Evolutionary conservation across 1,140 invertebrate genomes (phyloP).

Genomic region (Arion vulgaris): DNA sequence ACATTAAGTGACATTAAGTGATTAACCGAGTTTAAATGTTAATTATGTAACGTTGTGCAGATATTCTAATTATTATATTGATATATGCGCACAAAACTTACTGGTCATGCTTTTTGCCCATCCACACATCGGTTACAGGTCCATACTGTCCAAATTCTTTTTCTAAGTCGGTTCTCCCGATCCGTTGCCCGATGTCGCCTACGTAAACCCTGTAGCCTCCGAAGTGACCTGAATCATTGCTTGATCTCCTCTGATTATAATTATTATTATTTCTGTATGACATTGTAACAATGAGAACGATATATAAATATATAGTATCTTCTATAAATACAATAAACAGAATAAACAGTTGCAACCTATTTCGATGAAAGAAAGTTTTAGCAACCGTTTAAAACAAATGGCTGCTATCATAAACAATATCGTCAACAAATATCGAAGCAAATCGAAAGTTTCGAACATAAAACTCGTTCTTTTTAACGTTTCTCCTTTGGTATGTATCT

Average conservation of each 20-base stretch:
- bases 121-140: constrained; percentile 35
- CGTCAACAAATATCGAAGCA: background rate
- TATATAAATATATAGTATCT: background rate
- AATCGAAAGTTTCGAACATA: background rate
- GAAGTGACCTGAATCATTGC: constrained; percentile 10
- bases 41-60: too few relatives aligned
- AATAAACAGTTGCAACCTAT: background rate
- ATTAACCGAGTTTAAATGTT: too few relatives aligned
- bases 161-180: constrained; percentile 20
- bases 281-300: background rate
- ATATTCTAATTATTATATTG: too few relatives aligned
- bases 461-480: background rate
- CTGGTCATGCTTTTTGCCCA: constrained; percentile 25
- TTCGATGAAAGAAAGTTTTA: background rate
- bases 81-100: too few relatives aligned
- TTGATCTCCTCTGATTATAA: background rate
- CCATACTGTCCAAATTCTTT: constrained; percentile 40
- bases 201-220: constrained; percentile 36
- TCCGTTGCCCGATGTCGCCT: constrained; percentile 28
- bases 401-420: background rate
- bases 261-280: background rate
- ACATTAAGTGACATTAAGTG: too few relatives aligned
- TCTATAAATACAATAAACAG: background rate
- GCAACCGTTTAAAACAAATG: background rate
- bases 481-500: too few relatives aligned